Base-by-base conservation (phyloP, 2,113 vertebrate species). In the Meriones unguiculatus region DNA sequence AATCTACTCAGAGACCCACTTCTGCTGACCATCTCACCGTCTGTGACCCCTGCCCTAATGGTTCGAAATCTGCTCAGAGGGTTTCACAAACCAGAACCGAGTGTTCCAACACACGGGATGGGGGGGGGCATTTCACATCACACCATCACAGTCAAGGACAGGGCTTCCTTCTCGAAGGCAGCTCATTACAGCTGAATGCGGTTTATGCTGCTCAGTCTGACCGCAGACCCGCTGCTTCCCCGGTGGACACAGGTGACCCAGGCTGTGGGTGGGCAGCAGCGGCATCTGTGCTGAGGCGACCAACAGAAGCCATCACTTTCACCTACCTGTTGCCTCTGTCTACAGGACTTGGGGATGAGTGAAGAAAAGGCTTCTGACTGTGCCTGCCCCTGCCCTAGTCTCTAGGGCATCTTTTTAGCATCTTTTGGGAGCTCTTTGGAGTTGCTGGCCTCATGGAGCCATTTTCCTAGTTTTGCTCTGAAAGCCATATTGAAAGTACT, bases 401-500 rank as follows among this genome's bases (percentile, higher is more conserved):
- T 59, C 78, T 57, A 70, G 57, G 41, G 41, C 41, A 41, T 41
- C n/a, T n/a, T 1, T 13, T 57, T 57, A 57, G 59, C 24, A 64
- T 64, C 38, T 64, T 69, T 72, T 82, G 76, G 28, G 22, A 14
- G 46, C 1, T 18, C 22, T 85, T 32, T 72, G 41, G 17, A 32
- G 57, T 15, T 54, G n/a, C 64, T 65, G 9, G 65, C 57, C 12
- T 80, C 30, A 24, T 1, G 12, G n/a, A 20, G n/a, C 62, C 35
- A 20, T 59, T 52, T 90, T 70, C 81, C 86, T 87, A 6, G 15
- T 87, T 38, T 93, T 67, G 70, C 50, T 93, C 30, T 62, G 24
- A n/a, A 89, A 93, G 72, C 25, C 38, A 72, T 28, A 15, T 0
- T 69, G 77, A 82, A 89, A 64, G 38, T 17, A 35, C 32, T 25